Conservation (phyloP, 2,888 invertebrate genomes). For the Malthinus flaveolus region DNA sequence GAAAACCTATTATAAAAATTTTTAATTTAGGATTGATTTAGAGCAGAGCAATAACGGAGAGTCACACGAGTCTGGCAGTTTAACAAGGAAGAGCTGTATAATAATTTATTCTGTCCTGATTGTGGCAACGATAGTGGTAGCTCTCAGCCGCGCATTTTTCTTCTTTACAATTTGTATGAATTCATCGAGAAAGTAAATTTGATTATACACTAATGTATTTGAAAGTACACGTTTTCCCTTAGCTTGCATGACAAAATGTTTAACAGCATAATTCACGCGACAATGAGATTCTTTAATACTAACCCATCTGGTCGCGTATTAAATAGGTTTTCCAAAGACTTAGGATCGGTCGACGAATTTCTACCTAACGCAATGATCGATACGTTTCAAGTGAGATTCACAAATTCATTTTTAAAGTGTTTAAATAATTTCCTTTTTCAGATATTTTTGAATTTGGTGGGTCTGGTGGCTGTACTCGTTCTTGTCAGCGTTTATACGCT, state of each 20-base stretch:
- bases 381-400: slow-evolving; percentile 50
- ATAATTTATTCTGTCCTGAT: slow-evolving; percentile 54
- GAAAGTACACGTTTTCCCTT: slow-evolving; percentile 38
- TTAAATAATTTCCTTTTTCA: slow-evolving; percentile 34
- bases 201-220: neutral
- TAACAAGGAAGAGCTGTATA: slow-evolving; percentile 47
- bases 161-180: slow-evolving; percentile 67
- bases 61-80: slow-evolving; percentile 10
- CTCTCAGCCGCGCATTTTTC: slow-evolving; percentile 53
- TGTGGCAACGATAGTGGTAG: slow-evolving; percentile 50
- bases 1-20: neutral
- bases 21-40: slow-evolving; percentile 29
- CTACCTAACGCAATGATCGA: slow-evolving; percentile 57
- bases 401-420: neutral
- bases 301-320: slow-evolving; percentile 72
- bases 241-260: slow-evolving; percentile 79
- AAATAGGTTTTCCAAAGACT: slow-evolving; percentile 73
- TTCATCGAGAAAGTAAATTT: slow-evolving; percentile 57
- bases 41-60: slow-evolving; percentile 9
- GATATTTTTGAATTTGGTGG: slow-evolving; percentile 73
- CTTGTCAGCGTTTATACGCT: slow-evolving; percentile 71
- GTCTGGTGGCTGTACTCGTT: slow-evolving; percentile 73
- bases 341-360: slow-evolving; percentile 61
- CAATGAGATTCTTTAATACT: slow-evolving; percentile 76
- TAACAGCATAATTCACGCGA: slow-evolving; percentile 62